Base-by-base conservation (phyloP, 2,888 invertebrate genomes). In the Hoplodrina blanda region DNA sequence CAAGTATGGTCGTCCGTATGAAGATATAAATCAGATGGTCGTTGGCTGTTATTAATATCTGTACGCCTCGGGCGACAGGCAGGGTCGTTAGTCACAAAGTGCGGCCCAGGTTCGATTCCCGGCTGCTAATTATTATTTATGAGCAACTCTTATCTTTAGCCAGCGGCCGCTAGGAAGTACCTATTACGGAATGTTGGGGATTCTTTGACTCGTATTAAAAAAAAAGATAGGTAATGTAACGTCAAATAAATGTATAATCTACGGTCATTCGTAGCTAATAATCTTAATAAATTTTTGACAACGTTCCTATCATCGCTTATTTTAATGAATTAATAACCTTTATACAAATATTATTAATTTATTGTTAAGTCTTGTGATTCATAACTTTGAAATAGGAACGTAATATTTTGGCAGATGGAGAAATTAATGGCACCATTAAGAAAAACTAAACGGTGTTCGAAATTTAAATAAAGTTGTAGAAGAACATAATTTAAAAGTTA, bases 41-140 rank as follows among this genome's bases (percentile, higher is more conserved):
- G 85, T 87, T 90, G 84, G 73, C 78, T 91, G 69, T 82, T 91
- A 92, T 91, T 92, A 92, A 93, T 92, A 91, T 88, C 83, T 67
- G 73, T 87, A 50, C 60, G 91, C 92, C 73, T 77, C 63, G 85
- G 93, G 89, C 89, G 91, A 91, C 87, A 73, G 62, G 78, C 63
- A 71, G 75, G 85, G 88, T 93, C 89, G 91, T 92, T 93, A 92
- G 91, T 88, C 86, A 85, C 85, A 78, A 89, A 88, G 86, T 86
- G 85, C 87, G 86, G 88, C 80, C 78, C 87, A 80, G 90, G 89
- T 93, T 92, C 88, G 89, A 91, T 88, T 91, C 91, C 88, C 80
- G 88, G 85, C 83, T 85, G 84, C 88, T 92, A 92, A 94, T 94
- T 93, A 93, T 93, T 91, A 92, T 94, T 93, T 93, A 94, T 91